phyloP scores from a whole-genome alignment of 2,113 vertebrate species.

The Gobius niger region DNA sequence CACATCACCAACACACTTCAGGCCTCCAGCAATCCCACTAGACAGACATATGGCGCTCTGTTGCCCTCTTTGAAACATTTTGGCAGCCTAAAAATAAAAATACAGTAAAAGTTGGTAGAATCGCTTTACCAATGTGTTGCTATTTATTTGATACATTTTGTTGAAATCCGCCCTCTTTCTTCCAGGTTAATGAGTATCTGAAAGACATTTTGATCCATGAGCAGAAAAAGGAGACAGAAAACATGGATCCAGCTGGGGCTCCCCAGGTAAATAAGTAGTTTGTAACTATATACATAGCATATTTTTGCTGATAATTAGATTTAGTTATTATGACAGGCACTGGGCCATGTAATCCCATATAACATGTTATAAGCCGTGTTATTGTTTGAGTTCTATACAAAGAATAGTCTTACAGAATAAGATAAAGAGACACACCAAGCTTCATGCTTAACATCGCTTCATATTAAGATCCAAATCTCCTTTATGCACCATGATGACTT shows the following conservation, averaged over 20 bases:
- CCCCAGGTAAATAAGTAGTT: conserved; percentile 82
- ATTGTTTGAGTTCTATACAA: conserved; percentile 28
- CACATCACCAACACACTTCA: conserved; percentile 21
- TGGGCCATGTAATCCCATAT: conserved; percentile 25
- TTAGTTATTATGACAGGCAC: neutral
- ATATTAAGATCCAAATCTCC: conserved; percentile 4
- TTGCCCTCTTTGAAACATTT: neutral
- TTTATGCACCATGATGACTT: conserved; percentile 13
- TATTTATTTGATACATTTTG: no score
- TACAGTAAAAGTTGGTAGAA: neutral
- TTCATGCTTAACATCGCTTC: conserved; percentile 6
- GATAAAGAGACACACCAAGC: conserved; percentile 1
- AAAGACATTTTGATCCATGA: conserved; percentile 90
- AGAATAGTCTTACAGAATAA: conserved; percentile 18
- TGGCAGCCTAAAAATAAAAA: neutral
- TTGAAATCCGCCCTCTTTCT: conserved; percentile 3
- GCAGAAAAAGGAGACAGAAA: conserved; percentile 85
- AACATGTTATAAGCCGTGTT: conserved; percentile 14
- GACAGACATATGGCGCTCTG: conserved; percentile 4
- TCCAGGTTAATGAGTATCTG: conserved; percentile 91
- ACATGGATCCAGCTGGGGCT: conserved; percentile 81
- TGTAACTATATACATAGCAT: neutral
- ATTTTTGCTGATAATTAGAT: neutral
- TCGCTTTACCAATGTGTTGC: no score
- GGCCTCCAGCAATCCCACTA: conserved; percentile 29